These are phyloP conservation scores for Ophioderma brevispina DNA, from an alignment of 35 echinoderm and acorn worm genomes.

Conservation along the genomic window DNA sequence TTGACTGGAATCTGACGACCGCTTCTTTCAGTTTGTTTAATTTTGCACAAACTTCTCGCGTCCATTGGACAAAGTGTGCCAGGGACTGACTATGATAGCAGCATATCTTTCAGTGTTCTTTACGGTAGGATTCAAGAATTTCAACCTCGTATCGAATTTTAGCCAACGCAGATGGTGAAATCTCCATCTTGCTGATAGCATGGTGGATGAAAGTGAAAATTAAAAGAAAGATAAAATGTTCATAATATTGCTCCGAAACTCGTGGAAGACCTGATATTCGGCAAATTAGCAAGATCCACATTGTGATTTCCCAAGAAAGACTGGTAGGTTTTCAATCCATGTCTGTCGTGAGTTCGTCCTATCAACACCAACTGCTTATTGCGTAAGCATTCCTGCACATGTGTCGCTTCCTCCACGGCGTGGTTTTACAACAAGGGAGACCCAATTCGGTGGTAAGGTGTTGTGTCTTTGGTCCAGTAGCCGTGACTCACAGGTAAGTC, in stretches of 20 bases:
- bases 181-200: background rate
- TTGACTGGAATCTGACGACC: background rate
- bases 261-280: background rate
- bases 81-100: slow-evolving; percentile 17
- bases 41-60: background rate
- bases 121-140: background rate
- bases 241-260: background rate
- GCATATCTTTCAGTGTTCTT: background rate
- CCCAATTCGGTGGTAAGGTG: background rate
- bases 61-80: slow-evolving; percentile 22
- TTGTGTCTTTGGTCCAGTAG: background rate
- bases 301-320: background rate
- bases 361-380: background rate
- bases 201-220: background rate
- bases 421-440: background rate
- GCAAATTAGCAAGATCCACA: background rate
- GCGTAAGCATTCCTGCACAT: background rate
- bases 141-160: background rate
- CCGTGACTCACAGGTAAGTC: background rate
- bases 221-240: background rate
- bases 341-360: background rate
- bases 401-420: background rate
- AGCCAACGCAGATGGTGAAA: background rate
- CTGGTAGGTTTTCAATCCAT: background rate
- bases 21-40: background rate